These are phyloP conservation scores for Drosophila jambulina DNA, from an alignment of 1,140 invertebrate genomes.

Conservation along the genomic window DNA sequence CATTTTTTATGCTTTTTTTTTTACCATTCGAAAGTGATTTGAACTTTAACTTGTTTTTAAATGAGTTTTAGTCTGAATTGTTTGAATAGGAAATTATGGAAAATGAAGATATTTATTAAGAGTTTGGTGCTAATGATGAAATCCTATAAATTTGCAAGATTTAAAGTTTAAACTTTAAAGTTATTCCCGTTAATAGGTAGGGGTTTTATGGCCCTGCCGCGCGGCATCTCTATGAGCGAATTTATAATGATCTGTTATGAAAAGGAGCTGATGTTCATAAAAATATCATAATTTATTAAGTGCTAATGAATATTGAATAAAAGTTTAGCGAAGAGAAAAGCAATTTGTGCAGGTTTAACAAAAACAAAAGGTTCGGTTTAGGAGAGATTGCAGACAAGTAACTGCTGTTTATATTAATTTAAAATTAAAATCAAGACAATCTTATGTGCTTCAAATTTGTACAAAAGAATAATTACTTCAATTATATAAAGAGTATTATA, in stretches of 20 bases:
- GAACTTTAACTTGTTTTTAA: neutral
- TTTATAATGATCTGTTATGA: neutral
- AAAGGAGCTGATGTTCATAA: neutral
- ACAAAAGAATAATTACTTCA: too few species aligned
- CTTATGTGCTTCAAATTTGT: neutral
- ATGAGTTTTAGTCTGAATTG: neutral
- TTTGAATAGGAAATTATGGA: neutral
- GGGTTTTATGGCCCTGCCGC: neutral
- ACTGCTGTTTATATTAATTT: neutral
- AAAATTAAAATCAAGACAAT: neutral
- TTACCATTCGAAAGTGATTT: neutral
- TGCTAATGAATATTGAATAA: conserved; percentile 14
- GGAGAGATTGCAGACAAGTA: neutral
- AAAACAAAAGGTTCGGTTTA: neutral
- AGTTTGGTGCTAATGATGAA: neutral
- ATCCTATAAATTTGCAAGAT: conserved; percentile 10
- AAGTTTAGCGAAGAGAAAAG: neutral
- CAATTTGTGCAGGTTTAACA: neutral
- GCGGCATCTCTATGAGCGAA: neutral
- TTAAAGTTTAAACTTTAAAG: neutral
- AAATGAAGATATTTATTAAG: conserved; percentile 1
- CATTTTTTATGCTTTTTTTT: neutral
- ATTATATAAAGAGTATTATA: neutral
- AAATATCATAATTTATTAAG: conserved; percentile 8
- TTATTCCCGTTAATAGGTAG: conserved; percentile 1